Evolutionary conservation across 1,140 invertebrate genomes (phyloP).

Genomic region (Drosophila arizonae): DNA sequence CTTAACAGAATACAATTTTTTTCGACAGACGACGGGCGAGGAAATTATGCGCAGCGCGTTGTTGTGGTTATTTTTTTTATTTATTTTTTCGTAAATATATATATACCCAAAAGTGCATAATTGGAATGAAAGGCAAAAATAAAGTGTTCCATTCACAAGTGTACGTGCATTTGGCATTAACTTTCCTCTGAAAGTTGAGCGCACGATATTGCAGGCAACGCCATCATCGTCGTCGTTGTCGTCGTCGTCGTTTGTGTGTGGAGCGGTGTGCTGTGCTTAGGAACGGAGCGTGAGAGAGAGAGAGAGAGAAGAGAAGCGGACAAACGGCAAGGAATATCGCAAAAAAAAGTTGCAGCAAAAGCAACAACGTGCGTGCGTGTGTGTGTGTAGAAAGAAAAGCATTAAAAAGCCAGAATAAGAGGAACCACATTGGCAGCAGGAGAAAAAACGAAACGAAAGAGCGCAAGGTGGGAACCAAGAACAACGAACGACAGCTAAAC

Average conservation of each 20-base stretch:
- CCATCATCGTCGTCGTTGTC: conserved; percentile 22
- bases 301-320: conserved; percentile 25
- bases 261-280: conserved; percentile 5
- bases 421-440: conserved; percentile 27
- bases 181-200: conserved; percentile 38
- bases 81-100: conserved; percentile 69
- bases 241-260: conserved; percentile 13
- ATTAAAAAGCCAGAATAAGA: conserved; percentile 48
- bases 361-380: conserved; percentile 66
- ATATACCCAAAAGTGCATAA: conserved; percentile 52
- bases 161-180: conserved; percentile 34
- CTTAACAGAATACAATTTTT: conserved; percentile 28
- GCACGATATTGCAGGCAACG: conserved; percentile 37
- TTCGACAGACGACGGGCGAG: conserved; percentile 41
- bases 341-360: conserved; percentile 52
- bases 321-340: conserved; percentile 58
- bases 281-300: background rate
- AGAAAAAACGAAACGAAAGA: conserved; percentile 40
- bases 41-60: conserved; percentile 50
- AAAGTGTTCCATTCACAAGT: conserved; percentile 39
- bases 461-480: conserved; percentile 56
- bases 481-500: conserved; percentile 42
- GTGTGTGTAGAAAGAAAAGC: conserved; percentile 33
- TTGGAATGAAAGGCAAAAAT: conserved; percentile 51
- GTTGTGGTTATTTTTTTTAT: conserved; percentile 66